These are phyloP conservation scores for Poeciliopsis turrubarensis DNA, from an alignment of 2,113 vertebrate genomes.

Conservation along the genomic window DNA sequence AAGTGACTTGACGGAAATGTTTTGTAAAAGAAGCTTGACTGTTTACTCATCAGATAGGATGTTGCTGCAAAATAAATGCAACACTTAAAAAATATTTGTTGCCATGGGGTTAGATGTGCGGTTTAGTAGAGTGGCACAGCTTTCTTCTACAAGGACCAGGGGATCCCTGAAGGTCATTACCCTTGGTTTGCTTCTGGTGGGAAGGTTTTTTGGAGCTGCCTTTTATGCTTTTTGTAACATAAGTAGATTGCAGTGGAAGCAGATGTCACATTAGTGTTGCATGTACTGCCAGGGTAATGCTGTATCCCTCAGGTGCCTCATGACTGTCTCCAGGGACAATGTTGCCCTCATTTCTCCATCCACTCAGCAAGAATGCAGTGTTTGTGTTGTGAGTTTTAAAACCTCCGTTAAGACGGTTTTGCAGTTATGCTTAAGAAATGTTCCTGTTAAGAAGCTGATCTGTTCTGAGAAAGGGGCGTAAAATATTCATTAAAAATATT, in stretches of 20 bases:
- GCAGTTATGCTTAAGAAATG: background rate
- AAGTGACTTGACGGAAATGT: background rate
- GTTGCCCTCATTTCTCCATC: conserved; percentile 52
- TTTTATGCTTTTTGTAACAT: conserved; percentile 25
- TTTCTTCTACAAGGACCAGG: background rate
- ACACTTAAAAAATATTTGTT: background rate
- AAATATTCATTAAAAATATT: background rate
- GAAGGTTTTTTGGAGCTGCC: background rate
- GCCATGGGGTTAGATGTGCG: background rate
- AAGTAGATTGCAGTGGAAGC: conserved; percentile 36
- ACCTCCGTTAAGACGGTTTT: background rate
- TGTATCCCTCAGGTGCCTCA: conserved; percentile 41
- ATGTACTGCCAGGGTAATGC: conserved; percentile 32
- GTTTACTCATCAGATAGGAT: background rate
- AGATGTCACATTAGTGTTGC: conserved; percentile 31
- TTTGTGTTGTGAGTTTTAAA: conserved; percentile 19
- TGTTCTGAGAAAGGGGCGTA: background rate
- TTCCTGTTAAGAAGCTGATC: background rate
- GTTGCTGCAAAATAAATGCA: background rate
- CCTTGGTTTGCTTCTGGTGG: background rate
- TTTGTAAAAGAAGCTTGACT: background rate
- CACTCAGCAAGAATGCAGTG: conserved; percentile 32
- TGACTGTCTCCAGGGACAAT: conserved; percentile 28
- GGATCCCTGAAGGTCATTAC: background rate
- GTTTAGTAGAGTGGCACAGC: background rate